Evolutionary conservation across 2,797 vertebrate species (phyloP).

Genomic region (Pterois miles): DNA sequence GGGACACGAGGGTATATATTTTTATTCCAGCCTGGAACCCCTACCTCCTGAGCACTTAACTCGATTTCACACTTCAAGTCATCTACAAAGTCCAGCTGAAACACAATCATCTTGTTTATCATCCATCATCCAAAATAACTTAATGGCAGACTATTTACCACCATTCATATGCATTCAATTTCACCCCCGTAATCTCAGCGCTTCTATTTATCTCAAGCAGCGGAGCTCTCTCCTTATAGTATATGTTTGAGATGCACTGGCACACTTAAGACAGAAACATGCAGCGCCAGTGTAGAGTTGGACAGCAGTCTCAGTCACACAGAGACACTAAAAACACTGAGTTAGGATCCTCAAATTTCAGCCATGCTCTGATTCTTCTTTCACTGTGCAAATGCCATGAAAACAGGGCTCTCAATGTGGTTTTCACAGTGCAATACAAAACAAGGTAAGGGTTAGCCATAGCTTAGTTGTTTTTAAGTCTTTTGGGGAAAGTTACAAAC

Average conservation of each 20-base stretch:
- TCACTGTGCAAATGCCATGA: slow-evolving; percentile 7
- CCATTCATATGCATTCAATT: slow-evolving; percentile 80
- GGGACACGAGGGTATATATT: slow-evolving; percentile 67
- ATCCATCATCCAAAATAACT: slow-evolving; percentile 76
- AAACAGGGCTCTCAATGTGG: background rate
- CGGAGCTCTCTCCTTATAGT: slow-evolving; percentile 28
- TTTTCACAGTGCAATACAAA: background rate
- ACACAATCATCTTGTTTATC: slow-evolving; percentile 84
- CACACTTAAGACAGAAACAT: slow-evolving; percentile 1
- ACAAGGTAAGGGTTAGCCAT: background rate
- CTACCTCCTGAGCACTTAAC: slow-evolving; percentile 82
- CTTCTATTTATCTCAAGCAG: slow-evolving; percentile 61
- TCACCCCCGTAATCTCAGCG: slow-evolving; percentile 39
- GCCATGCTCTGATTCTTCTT: slow-evolving; percentile 24
- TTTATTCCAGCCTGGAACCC: slow-evolving; percentile 73
- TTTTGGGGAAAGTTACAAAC: background rate
- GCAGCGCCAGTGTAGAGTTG: background rate
- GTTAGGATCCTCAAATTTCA: slow-evolving; percentile 21
- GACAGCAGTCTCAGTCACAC: slow-evolving; percentile 11
- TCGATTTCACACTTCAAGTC: slow-evolving; percentile 85
- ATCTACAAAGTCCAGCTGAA: slow-evolving; percentile 81
- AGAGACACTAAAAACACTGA: slow-evolving; percentile 14
- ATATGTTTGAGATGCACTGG: slow-evolving; percentile 37
- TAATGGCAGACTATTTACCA: slow-evolving; percentile 65
- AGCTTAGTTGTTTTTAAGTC: background rate